Evolutionary conservation across 2,113 vertebrate genomes (phyloP), one percentile per base, ranked within the genome.

Genomic region (Mormyrus lacerda): DNA sequence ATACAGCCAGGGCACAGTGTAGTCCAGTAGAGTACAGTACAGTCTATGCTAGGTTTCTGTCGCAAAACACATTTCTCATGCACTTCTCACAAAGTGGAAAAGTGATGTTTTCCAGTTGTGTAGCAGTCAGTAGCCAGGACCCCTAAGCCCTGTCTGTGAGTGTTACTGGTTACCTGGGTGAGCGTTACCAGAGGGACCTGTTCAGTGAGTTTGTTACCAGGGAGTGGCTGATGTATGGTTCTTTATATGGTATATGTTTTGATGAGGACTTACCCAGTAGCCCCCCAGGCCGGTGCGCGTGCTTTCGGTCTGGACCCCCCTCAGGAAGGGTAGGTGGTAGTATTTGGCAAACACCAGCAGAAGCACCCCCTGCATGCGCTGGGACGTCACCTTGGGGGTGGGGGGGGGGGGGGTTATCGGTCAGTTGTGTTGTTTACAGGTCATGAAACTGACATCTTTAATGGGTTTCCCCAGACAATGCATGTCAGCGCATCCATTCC

Each of bases 341-440:
- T 97, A 98, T 92, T 97, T 98, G 90, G 97, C 97, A 91, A 99
- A 99, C 35, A 99, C 96, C 92, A 99, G 94, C 55, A 99, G 94
- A 61, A 99, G 96, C 90, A 99, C 97, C 0, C 98, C 98, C 92
- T 99, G 98, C 98, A 99, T 99, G 89, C 98, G 94, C 91, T 98
- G 98, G 0, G 98, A 98, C 1, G 97, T 98, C 92, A 98, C 97
- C 98, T 99, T 94, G 87, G 21, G 90, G 51, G 90, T 51, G 79
- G n/a, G 9, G 50, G 50, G 47, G 76, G 27, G 17, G 11, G 35
- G 47, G 48, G n/a, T 35, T 44, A 42, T 13, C 7, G 0, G 73
- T 39, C 17, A 42, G 1, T 39, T 35, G 15, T 21, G 21, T 45
- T 44, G 17, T 83, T 45, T 21, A 39, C 35, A 6, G 65, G 10